Percentiles rank a stretch among this genome's conserved stretches.
These are phyloP conservation scores for Cossypha polioptera DNA, from an alignment of 2,797 vertebrate species.

Conservation along the genomic window DNA sequence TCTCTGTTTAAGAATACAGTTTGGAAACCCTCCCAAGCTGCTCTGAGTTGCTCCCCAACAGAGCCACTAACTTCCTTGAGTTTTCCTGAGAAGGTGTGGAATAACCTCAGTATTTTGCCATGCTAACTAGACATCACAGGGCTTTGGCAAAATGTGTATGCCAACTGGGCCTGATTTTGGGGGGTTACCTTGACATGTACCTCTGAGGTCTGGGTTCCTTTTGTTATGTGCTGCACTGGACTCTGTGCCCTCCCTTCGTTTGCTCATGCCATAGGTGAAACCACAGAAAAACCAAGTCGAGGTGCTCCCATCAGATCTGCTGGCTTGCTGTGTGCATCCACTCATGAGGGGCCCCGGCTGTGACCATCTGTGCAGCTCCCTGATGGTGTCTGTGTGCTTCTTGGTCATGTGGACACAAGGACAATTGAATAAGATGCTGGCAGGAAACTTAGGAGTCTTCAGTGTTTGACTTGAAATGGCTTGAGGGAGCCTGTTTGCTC, in stretches of 20 bases:
- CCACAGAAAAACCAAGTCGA: not conserved
- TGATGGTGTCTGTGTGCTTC: not conserved
- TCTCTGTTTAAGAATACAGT: not conserved
- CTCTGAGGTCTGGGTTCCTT: not conserved
- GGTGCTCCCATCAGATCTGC: not conserved
- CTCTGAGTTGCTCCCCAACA: not conserved
- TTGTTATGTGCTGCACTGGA: not conserved
- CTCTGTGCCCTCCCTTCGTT: not conserved
- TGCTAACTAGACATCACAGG: not conserved
- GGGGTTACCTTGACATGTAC: not conserved
- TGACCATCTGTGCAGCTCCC: rapidly evolving
- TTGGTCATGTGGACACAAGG: not conserved
- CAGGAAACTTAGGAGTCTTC: not conserved
- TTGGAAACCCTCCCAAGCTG: not conserved
- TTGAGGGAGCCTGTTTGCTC: not conserved
- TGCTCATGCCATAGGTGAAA: not conserved
- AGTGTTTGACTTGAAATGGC: not conserved
- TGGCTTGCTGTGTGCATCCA: not conserved
- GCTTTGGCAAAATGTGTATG: not conserved
- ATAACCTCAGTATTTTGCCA: not conserved
- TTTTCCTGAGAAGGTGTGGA: not conserved
- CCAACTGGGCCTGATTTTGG: not conserved
- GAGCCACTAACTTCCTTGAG: not conserved
- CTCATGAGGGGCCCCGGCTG: not conserved
- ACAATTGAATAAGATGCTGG: not conserved